phyloP scores from a whole-genome alignment of 2,797 vertebrate genomes.

The Propithecus deckenii region DNA sequence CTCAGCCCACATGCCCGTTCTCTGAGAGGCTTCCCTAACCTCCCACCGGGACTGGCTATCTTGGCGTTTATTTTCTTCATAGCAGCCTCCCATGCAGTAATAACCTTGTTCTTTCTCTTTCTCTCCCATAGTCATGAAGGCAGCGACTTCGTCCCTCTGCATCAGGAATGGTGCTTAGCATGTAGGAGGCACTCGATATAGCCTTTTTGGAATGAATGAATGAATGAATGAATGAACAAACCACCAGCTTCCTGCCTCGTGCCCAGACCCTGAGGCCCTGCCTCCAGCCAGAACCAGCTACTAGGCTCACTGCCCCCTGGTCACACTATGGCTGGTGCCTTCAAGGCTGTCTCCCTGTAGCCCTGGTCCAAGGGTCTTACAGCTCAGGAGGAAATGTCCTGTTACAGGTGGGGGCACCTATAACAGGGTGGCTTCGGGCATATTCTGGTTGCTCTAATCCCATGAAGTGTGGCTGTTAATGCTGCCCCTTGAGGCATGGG shows the following conservation, averaged over 20 bases:
- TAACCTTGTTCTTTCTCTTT: background rate
- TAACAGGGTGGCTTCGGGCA: background rate
- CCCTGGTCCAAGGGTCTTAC: background rate
- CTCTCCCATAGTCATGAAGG: background rate
- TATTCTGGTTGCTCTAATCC: background rate
- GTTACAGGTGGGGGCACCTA: background rate
- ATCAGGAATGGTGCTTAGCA: background rate
- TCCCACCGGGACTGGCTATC: accelerated
- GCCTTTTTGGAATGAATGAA: background rate
- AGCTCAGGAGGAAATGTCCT: background rate
- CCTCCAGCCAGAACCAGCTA: no score
- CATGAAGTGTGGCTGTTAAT: background rate
- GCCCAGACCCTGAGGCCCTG: no score
- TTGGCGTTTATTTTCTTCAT: background rate
- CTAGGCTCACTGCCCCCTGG: background rate
- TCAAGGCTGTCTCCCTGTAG: background rate
- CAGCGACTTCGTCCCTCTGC: background rate
- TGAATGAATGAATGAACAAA: background rate
- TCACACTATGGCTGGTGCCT: background rate
- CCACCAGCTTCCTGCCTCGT: background rate
- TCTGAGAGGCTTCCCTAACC: background rate
- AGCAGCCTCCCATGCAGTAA: accelerated
- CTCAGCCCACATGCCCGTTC: background rate
- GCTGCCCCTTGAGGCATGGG: background rate
- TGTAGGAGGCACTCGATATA: background rate